A percentile compares a stretch with the other conserved stretches of the same genome.
phyloP scores from a whole-genome alignment of 1,140 invertebrate species.

The Steinernema feltiae region DNA sequence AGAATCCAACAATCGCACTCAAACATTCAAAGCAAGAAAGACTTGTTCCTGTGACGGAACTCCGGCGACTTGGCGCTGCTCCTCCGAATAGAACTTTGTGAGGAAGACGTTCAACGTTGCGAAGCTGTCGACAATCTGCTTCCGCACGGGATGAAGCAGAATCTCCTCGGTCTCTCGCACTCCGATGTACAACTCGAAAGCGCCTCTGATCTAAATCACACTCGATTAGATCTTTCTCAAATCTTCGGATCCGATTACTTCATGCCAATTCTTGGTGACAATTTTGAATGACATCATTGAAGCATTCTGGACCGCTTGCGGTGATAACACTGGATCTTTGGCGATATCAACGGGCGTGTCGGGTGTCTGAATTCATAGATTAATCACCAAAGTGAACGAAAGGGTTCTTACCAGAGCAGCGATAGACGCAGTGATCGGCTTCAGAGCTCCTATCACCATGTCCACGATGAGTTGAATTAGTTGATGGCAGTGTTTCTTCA shows the following conservation, averaged over 20 bases:
- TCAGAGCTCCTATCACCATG: conserved; percentile 36
- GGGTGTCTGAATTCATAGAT: neutral
- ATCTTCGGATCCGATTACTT: neutral
- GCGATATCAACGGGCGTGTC: neutral
- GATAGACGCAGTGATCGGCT: conserved; percentile 27
- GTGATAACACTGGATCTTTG: neutral
- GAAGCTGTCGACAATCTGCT: conserved; percentile 44
- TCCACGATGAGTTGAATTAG: conserved; percentile 40
- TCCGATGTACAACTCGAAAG: conserved; percentile 53
- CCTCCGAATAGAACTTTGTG: conserved; percentile 42
- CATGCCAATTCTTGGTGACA: neutral
- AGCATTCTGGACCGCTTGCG: neutral
- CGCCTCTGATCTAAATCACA: conserved; percentile 39
- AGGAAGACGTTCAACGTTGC: conserved; percentile 38
- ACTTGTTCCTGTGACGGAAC: conserved; percentile 53
- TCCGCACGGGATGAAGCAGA: conserved; percentile 49
- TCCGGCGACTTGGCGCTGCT: conserved; percentile 47
- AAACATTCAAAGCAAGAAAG: conserved; percentile 45
- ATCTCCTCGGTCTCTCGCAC: conserved; percentile 52
- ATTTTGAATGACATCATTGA: neutral
- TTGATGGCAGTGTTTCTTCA: conserved; percentile 46
- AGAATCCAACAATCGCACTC: neutral
- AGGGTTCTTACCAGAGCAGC: conserved; percentile 13
- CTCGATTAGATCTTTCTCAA: neutral
- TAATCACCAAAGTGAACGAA: neutral